A percentile compares a stretch with the other conserved stretches of the same genome.
phyloP scores from a whole-genome alignment of 2,113 vertebrate genomes.

The Microtus richardsoni region DNA sequence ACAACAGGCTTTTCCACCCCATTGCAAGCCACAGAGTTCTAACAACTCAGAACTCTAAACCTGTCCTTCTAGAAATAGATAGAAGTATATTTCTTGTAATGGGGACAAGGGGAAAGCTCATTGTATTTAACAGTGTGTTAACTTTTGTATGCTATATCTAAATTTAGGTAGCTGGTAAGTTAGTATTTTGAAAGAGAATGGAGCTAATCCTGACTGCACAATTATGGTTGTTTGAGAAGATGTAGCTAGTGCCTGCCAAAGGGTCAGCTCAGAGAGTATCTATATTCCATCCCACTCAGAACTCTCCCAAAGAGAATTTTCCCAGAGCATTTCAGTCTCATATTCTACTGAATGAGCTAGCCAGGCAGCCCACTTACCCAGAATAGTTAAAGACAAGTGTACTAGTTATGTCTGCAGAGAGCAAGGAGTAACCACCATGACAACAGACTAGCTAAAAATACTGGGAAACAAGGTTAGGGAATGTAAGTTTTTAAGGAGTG shows the following conservation, averaged over 20 bases:
- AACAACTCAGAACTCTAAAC: neutral
- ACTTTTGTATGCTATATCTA: constrained; percentile 3
- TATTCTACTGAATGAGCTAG: neutral
- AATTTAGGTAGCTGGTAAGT: neutral
- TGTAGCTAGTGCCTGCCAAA: neutral
- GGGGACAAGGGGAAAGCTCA: neutral
- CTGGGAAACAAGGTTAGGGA: neutral
- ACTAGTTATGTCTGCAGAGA: neutral
- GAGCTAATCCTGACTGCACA: neutral
- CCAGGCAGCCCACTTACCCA: neutral
- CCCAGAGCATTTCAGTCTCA: neutral
- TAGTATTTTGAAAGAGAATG: neutral
- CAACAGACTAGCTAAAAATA: neutral
- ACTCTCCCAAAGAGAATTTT: neutral
- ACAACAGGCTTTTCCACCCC: neutral
- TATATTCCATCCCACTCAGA: neutral
- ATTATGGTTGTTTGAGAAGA: neutral
- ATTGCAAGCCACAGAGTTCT: neutral
- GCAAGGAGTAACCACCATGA: neutral
- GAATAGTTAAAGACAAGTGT: neutral
- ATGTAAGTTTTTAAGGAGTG: neutral
- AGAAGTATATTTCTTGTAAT: neutral
- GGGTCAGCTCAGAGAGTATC: too few species aligned
- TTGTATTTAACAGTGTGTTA: neutral
- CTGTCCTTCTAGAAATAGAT: neutral